Evolutionary conservation across 2,113 vertebrate species (phyloP).

Genomic region (Meriones unguiculatus): DNA sequence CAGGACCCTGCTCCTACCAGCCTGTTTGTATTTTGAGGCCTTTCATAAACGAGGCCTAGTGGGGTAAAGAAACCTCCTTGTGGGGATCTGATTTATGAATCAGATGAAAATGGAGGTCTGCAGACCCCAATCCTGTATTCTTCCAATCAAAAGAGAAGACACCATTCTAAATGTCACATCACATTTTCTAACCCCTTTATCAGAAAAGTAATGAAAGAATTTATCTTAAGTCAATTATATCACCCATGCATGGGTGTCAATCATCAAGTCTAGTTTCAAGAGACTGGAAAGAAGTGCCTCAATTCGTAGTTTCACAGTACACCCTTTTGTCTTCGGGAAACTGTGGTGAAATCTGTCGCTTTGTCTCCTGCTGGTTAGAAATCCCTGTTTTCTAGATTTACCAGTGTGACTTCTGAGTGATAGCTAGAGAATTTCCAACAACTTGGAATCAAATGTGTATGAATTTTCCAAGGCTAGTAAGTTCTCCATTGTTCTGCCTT

Average conservation of each 20-base stretch:
- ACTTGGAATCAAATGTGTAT: background rate
- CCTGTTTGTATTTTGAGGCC: background rate
- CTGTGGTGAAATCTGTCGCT: background rate
- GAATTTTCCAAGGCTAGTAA: background rate
- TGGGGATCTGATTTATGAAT: background rate
- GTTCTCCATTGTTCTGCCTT: background rate
- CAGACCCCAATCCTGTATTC: background rate
- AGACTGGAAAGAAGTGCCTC: background rate
- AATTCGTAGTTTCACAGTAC: background rate
- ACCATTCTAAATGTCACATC: background rate
- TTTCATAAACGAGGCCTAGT: background rate
- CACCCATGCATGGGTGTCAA: background rate
- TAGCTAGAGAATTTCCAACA: background rate
- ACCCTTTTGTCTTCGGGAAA: background rate
- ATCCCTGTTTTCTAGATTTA: background rate
- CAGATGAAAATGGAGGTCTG: background rate
- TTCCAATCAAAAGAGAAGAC: background rate
- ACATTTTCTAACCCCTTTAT: constrained; percentile 17
- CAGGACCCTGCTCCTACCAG: background rate
- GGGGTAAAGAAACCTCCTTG: background rate
- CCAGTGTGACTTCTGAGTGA: background rate
- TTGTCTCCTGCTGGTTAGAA: background rate
- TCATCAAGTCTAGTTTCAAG: background rate
- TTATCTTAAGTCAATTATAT: background rate
- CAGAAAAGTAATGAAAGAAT: constrained; percentile 32